These are phyloP conservation scores for Dolomedes plantarius DNA, from an alignment of 2,888 invertebrate genomes.

Conservation along the genomic window DNA sequence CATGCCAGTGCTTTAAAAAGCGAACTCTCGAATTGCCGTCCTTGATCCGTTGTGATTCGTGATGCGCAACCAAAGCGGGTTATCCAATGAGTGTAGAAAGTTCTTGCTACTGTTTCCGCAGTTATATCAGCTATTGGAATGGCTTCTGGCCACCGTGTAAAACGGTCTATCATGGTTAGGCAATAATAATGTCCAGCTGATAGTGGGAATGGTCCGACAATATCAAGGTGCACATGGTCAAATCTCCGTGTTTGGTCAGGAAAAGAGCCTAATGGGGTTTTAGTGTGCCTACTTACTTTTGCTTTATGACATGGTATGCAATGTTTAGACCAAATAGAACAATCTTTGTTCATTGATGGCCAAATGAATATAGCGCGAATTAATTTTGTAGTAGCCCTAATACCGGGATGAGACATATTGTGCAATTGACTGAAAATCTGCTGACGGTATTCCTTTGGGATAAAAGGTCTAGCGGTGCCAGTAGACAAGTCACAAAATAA, in stretches of 20 bases:
- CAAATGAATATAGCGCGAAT: not conserved
- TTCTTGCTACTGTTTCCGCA: constrained; percentile 56
- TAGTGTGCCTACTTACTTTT: too few species aligned
- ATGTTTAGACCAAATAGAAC: too few species aligned
- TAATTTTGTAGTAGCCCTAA: not conserved
- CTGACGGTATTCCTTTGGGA: too few species aligned
- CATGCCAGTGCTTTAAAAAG: too few species aligned
- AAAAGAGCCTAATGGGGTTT: too few species aligned
- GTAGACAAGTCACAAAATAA: too few species aligned
- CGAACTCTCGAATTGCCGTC: constrained; percentile 63
- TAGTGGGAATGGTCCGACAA: constrained; percentile 55
- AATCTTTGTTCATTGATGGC: constrained; percentile 5
- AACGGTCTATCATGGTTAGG: constrained; percentile 43
- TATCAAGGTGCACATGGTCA: constrained; percentile 65
- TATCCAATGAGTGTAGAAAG: constrained; percentile 73
- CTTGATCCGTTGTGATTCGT: constrained; percentile 74
- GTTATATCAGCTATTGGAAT: constrained; percentile 72
- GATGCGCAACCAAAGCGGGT: constrained; percentile 21
- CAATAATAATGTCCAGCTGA: constrained; percentile 13
- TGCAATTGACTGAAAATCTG: too few species aligned
- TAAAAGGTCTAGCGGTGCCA: too few species aligned
- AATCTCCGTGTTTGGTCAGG: too few species aligned
- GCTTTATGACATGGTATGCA: too few species aligned
- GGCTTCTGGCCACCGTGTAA: constrained; percentile 73
- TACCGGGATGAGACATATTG: constrained; percentile 11